phyloP scores from a whole-genome alignment of 1,140 invertebrate species.

The Araneus ventricosus region DNA sequence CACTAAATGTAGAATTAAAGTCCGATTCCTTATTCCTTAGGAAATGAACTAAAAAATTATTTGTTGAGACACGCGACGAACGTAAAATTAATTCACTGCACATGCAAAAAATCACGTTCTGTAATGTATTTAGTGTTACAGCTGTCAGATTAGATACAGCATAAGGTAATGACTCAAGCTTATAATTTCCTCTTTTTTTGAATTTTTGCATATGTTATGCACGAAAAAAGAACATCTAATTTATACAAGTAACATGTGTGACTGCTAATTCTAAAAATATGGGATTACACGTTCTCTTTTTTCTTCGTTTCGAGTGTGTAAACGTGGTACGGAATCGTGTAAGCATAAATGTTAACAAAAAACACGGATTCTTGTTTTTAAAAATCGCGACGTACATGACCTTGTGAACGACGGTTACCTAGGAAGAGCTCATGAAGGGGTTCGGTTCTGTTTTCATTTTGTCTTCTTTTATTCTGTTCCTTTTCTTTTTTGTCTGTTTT shows the following conservation, averaged over 20 bases:
- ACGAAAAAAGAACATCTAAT: slow-evolving; percentile 31
- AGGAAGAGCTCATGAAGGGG: neutral
- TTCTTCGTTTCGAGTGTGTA: neutral
- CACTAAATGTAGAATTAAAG: neutral
- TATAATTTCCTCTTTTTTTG: neutral
- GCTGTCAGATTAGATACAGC: slow-evolving; percentile 34
- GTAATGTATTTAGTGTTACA: slow-evolving; percentile 27
- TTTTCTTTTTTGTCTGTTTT: neutral
- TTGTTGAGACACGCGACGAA: slow-evolving; percentile 4
- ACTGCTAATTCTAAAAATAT: slow-evolving; percentile 4
- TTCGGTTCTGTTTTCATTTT: slow-evolving; percentile 6
- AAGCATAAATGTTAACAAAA: neutral
- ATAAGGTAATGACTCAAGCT: slow-evolving; percentile 31
- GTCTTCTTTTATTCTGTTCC: neutral
- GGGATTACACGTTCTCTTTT: neutral
- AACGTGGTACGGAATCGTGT: neutral
- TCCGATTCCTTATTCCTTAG: neutral
- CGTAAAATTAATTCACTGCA: slow-evolving; percentile 28
- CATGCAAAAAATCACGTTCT: slow-evolving; percentile 5
- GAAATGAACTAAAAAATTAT: neutral
- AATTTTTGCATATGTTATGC: neutral
- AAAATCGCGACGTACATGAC: neutral
- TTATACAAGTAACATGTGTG: slow-evolving; percentile 23
- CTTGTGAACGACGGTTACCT: neutral
- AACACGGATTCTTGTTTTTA: neutral